Evolutionary conservation across 2,888 invertebrate genomes (phyloP).

Genomic region (Steinernema carpocapsae): DNA sequence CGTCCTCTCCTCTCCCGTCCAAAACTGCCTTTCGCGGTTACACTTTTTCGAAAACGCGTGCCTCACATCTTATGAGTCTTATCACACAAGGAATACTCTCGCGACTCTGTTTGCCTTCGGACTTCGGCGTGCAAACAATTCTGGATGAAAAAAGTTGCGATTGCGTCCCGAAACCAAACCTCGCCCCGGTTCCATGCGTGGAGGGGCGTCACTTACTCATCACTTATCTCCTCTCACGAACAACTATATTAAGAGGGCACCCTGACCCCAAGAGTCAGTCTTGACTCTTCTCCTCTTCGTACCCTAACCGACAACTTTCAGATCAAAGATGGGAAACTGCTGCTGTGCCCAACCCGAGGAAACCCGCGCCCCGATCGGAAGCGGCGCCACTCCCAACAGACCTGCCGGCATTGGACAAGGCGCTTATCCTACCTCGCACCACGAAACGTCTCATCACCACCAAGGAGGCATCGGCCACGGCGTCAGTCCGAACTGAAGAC

Average conservation of each 20-base stretch:
- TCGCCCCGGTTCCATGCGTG: not conserved
- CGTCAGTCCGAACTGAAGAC: not conserved
- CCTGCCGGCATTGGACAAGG: not conserved
- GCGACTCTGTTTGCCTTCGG: conserved; percentile 20
- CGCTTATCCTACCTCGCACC: not conserved
- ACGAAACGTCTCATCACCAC: not conserved
- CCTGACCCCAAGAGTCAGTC: not conserved
- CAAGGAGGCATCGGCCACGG: conserved; percentile 20
- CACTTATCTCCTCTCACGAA: not conserved
- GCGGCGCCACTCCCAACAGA: not conserved
- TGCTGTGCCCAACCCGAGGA: not conserved
- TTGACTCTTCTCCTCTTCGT: not conserved
- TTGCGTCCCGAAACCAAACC: not conserved
- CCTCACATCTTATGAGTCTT: not conserved
- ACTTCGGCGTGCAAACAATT: not conserved
- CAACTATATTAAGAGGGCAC: not conserved
- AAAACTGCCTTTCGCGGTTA: not conserved
- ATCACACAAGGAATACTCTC: not conserved
- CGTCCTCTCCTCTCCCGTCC: not conserved
- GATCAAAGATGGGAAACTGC: conserved; percentile 17
- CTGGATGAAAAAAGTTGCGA: conserved; percentile 5
- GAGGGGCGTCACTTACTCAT: not conserved
- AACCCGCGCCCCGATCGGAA: not conserved
- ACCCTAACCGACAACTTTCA: conserved; percentile 1
- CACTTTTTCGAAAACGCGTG: not conserved